Base-by-base conservation (phyloP, 2,797 vertebrate genomes). In the Menidia menidia region DNA sequence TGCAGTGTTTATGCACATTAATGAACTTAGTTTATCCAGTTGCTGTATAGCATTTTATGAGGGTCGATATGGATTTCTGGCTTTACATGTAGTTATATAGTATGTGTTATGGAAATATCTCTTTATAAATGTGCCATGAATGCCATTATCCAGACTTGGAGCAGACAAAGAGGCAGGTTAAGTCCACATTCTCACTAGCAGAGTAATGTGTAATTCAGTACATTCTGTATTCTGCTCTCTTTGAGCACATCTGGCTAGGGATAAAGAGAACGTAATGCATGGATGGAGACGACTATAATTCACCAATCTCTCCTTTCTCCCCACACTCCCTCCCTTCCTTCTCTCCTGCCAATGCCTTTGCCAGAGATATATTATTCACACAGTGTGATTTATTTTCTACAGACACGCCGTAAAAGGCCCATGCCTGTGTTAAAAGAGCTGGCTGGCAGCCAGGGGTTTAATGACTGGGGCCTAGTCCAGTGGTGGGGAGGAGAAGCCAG, bases 311-410 rank as follows among this genome's bases (percentile, higher is more conserved):
- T 88, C 90, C 87, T 80, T 88, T 86, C 87, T 84, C 83, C 90
- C 87, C 85, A 80, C 87, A 80, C 75, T 60, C 62, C 75, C 78
- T 81, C 89, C 78, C 71, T 89, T 78, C 91, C 82, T 75, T 72
- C 78, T 81, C 89, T 89, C 89, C 89, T 94, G 93, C 93, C 93
- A 95, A 89, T 88, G 93, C 92, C 95, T 96, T 96, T 90, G 94
- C 81, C 35, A 95, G 95, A 95, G 92, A 98, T 95, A 97, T 97
- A 96, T 96, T 96, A 97, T 97, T 97, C 97, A 96, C 96, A 96
- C 95, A 68, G 96, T 97, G 96, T 96, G 96, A 97, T 98, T 98
- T 98, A 97, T 97, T 94, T 98, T 96, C 95, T 96, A 96, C 96
- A 96, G 94, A 97, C 96, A 97, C 90, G 95, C 96, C 95, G 96